Evolutionary conservation across 2,888 invertebrate species (phyloP).

Genomic region (Apantesis nais): DNA sequence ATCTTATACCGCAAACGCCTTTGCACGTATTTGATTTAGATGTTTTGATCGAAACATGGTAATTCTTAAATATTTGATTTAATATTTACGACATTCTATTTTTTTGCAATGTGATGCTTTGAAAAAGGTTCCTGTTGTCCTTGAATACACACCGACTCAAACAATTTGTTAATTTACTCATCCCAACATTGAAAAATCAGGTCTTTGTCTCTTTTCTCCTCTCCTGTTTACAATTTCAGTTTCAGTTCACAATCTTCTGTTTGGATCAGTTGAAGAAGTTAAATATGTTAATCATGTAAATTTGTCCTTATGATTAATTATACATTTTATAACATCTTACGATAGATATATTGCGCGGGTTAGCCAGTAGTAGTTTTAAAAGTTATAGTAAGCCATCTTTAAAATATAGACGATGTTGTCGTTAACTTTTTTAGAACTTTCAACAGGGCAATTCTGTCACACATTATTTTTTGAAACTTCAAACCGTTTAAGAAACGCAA

Average conservation of each 20-base stretch:
- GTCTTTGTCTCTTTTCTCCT: not conserved
- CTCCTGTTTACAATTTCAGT: not conserved
- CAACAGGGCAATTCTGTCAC: too few species aligned
- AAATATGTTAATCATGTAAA: not conserved
- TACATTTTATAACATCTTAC: not conserved
- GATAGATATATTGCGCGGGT: not conserved
- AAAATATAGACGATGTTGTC: too few species aligned
- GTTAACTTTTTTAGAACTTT: too few species aligned
- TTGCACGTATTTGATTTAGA: not conserved
- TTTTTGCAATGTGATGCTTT: slow-evolving; percentile 30
- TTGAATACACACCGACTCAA: not conserved
- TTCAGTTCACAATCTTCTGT: too few species aligned
- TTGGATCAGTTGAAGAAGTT: not conserved
- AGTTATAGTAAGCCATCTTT: too few species aligned
- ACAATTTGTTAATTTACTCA: not conserved
- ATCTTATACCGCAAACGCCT: not conserved
- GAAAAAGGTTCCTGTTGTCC: slow-evolving; percentile 17
- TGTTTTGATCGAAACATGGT: slow-evolving; percentile 8
- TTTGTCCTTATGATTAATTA: not conserved
- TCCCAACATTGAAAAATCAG: not conserved
- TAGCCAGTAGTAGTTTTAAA: too few species aligned
- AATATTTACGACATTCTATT: slow-evolving; percentile 24
- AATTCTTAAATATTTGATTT: slow-evolving; percentile 31
- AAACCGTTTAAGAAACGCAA: too few species aligned
- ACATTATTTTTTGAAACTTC: too few species aligned